A percentile compares a stretch with the other conserved stretches of the same genome.
These are phyloP conservation scores for Ormyrus pomaceus DNA, from an alignment of 2,888 invertebrate genomes.

Conservation along the genomic window DNA sequence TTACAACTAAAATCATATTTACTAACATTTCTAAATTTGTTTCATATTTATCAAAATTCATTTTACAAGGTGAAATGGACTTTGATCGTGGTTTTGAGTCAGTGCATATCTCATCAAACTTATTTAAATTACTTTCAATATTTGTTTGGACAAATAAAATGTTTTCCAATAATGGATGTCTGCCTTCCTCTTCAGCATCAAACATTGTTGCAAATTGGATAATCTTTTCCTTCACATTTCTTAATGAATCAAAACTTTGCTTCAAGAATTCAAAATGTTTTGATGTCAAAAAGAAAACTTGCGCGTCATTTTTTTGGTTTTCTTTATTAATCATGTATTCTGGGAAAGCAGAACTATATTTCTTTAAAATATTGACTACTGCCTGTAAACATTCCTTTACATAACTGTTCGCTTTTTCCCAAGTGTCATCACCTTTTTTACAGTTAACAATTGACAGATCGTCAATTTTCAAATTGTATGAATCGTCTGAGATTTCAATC, in stretches of 20 bases:
- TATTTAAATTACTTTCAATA: conserved; percentile 30
- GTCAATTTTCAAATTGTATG: conserved; percentile 61
- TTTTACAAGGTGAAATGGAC: too few relatives aligned
- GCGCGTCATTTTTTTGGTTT: conserved; percentile 43
- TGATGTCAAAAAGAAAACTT: conserved; percentile 59
- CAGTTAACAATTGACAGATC: conserved; percentile 63
- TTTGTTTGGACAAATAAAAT: conserved; percentile 64
- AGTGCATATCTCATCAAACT: conserved; percentile 47
- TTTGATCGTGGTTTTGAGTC: not conserved
- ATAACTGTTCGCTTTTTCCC: conserved; percentile 62
- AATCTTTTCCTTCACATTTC: conserved; percentile 56
- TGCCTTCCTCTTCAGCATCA: conserved; percentile 44
- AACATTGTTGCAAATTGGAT: conserved; percentile 60
- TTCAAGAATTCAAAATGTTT: conserved; percentile 63
- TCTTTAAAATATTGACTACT: conserved; percentile 58
- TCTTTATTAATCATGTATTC: conserved; percentile 34
- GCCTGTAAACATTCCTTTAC: conserved; percentile 61
- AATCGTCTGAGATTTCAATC: conserved; percentile 60
- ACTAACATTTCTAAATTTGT: conserved; percentile 75
- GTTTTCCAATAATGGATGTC: conserved; percentile 68
- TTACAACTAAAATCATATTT: conserved; percentile 77
- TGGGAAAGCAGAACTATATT: conserved; percentile 57
- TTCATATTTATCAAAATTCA: conserved; percentile 28
- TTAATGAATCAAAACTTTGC: conserved; percentile 59
- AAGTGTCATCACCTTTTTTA: conserved; percentile 64